These are phyloP conservation scores for Mus spicilegus DNA, from an alignment of 2,113 vertebrate species.

Conservation along the genomic window DNA sequence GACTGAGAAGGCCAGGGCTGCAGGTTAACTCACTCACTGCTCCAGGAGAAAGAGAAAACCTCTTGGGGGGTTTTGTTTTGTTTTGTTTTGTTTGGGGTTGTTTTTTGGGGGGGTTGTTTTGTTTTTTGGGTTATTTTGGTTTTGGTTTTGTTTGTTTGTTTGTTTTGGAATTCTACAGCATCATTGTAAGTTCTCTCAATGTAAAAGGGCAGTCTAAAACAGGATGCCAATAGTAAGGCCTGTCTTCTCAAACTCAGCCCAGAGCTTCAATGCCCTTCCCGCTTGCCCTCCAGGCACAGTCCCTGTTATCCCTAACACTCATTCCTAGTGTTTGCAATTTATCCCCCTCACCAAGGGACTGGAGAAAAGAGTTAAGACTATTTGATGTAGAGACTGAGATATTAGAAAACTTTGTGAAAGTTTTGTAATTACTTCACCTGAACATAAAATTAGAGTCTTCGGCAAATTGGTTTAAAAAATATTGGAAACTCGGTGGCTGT, in stretches of 20 bases:
- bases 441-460: background rate
- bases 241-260: background rate
- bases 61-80: too few species aligned
- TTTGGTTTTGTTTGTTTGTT: background rate
- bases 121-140: too few species aligned
- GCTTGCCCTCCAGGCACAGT: background rate
- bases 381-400: background rate
- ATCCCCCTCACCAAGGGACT: background rate
- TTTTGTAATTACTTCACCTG: background rate
- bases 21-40: background rate
- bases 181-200: background rate
- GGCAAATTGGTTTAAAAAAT: constrained; percentile 28
- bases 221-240: background rate
- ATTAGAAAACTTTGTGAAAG: background rate
- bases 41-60: background rate
- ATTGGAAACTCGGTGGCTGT: background rate
- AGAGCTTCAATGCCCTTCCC: accelerated
- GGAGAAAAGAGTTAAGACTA: background rate
- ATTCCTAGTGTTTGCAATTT: background rate
- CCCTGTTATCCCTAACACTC: background rate
- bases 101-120: too few species aligned
- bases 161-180: background rate
- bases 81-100: too few species aligned
- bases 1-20: background rate
- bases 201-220: background rate